Evolutionary conservation across 2,888 invertebrate species (phyloP).

Genomic region (Drosophila fungiperda): DNA sequence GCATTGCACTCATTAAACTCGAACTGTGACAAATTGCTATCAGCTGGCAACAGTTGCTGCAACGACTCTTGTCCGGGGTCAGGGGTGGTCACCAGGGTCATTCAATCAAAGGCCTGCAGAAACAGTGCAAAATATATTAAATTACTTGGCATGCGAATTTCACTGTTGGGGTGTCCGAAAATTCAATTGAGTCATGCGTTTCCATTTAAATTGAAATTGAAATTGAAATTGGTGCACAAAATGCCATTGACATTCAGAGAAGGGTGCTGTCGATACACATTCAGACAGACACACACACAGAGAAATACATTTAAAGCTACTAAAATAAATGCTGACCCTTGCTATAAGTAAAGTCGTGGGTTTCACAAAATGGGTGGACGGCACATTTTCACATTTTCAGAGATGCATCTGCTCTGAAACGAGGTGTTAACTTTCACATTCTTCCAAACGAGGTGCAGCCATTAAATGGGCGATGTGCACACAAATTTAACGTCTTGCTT

Average conservation of each 20-base stretch:
- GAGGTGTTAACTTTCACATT: slow-evolving; percentile 77
- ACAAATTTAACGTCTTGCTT: slow-evolving; percentile 73
- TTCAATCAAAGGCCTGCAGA: slow-evolving; percentile 23
- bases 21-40: slow-evolving; percentile 73
- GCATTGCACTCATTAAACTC: slow-evolving; percentile 11
- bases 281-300: neutral
- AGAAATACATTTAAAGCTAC: slow-evolving; percentile 10
- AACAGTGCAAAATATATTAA: slow-evolving; percentile 48
- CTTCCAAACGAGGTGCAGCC: slow-evolving; percentile 44
- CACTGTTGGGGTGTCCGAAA: slow-evolving; percentile 51
- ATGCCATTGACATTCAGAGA: slow-evolving; percentile 30
- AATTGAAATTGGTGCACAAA: slow-evolving; percentile 48
- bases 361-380: slow-evolving; percentile 55
- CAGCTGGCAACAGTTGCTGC: slow-evolving; percentile 65
- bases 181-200: slow-evolving; percentile 70
- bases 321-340: slow-evolving; percentile 34
- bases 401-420: slow-evolving; percentile 49
- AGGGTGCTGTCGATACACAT: slow-evolving; percentile 13
- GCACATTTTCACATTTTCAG: slow-evolving; percentile 3
- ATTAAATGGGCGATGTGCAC: slow-evolving; percentile 46
- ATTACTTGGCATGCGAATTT: slow-evolving; percentile 49
- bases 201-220: slow-evolving; percentile 64
- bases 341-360: slow-evolving; percentile 56
- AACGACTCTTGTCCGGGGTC: slow-evolving; percentile 64
- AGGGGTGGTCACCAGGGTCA: slow-evolving; percentile 50